phyloP scores from a whole-genome alignment of 2,113 vertebrate genomes.

The Genyomyrus donnyi region DNA sequence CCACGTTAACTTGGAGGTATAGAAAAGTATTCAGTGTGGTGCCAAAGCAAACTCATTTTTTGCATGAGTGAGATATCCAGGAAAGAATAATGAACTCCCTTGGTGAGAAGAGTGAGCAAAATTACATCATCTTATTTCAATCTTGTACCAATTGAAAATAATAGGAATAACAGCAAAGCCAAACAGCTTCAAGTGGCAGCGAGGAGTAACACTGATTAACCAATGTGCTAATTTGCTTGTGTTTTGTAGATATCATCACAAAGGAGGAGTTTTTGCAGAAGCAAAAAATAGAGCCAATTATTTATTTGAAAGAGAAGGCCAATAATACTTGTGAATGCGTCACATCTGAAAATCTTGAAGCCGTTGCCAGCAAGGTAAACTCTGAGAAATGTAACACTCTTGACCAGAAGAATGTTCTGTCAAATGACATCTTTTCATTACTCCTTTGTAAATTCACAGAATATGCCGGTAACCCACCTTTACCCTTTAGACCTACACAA shows the following conservation, averaged over 20 bases:
- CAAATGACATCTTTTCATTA: neutral
- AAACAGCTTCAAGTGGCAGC: neutral
- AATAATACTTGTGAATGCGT: constrained; percentile 79
- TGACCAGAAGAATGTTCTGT: neutral
- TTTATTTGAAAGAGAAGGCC: constrained; percentile 85
- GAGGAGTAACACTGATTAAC: neutral
- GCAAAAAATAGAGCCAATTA: constrained; percentile 73
- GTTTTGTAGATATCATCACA: constrained; percentile 69
- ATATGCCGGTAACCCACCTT: neutral
- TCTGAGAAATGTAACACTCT: neutral
- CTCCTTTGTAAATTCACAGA: neutral
- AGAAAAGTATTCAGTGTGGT: neutral
- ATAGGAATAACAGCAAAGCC: neutral
- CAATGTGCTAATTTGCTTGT: neutral
- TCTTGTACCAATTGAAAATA: neutral
- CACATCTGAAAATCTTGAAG: constrained; percentile 81
- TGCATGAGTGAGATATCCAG: neutral
- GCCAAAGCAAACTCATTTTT: neutral
- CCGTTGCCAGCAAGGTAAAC: constrained; percentile 80
- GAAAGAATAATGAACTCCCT: neutral
- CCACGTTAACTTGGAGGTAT: neutral
- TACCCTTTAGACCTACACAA: neutral
- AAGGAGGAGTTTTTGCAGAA: constrained; percentile 83
- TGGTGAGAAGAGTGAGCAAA: neutral
- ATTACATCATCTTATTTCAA: neutral